Percentiles rank a stretch among this genome's conserved stretches.
These are phyloP conservation scores for Porphyrio hochstetteri DNA, from an alignment of 2,113 vertebrate genomes.

Conservation along the genomic window DNA sequence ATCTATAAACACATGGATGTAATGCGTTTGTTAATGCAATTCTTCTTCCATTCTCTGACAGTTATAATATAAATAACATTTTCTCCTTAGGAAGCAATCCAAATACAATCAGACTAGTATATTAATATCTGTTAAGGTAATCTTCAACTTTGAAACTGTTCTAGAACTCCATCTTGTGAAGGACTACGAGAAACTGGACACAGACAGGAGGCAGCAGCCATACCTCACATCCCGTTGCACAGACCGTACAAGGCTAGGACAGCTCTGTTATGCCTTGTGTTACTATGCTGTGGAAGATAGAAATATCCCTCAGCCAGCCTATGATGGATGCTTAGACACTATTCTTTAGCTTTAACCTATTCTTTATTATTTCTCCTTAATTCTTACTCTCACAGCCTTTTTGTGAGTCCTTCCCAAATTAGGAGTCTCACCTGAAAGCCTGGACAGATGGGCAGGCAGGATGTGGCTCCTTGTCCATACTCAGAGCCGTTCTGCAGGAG, in stretches of 20 bases:
- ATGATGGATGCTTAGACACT: fast-evolving
- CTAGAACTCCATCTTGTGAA: not conserved
- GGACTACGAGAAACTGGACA: not conserved
- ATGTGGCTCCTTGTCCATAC: fast-evolving
- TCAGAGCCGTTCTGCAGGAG: not conserved
- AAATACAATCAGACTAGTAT: conserved; percentile 32
- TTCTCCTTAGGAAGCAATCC: conserved; percentile 43
- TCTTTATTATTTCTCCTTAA: not conserved
- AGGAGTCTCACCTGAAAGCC: not conserved
- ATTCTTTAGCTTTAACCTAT: not conserved
- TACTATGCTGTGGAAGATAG: not conserved
- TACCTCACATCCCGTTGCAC: too few relatives aligned
- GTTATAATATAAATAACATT: conserved; percentile 55
- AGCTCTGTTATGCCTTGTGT: fast-evolving
- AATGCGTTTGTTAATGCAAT: conserved; percentile 48
- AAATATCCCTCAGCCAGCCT: too few relatives aligned
- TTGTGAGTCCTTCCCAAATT: fast-evolving
- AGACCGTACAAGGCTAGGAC: fast-evolving
- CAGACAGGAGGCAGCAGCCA: not conserved
- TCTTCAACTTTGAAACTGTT: not conserved
- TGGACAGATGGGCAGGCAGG: not conserved
- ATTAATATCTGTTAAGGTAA: conserved; percentile 8
- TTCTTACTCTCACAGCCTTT: not conserved
- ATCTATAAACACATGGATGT: conserved; percentile 50
- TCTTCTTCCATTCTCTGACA: conserved; percentile 55